Percentiles rank a stretch among this genome's conserved stretches.
Conservation (phyloP, 2,888 invertebrate species). For the Rhamphomyia laevipes region DNA sequence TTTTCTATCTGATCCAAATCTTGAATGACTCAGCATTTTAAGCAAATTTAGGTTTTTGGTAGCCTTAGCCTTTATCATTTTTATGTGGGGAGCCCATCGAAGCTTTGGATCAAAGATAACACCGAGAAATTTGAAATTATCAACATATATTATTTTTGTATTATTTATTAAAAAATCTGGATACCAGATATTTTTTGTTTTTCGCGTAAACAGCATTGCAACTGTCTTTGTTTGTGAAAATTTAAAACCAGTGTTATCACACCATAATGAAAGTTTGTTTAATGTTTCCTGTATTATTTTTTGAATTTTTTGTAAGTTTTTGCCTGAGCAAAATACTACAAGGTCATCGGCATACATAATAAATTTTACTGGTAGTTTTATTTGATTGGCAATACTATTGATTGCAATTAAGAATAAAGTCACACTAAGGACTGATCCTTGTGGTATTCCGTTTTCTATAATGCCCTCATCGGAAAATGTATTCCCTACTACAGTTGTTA, state of each 20-base stretch:
- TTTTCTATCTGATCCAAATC: not conserved
- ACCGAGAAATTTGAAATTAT: not conserved
- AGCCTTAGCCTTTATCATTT: not conserved
- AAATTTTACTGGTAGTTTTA: not conserved
- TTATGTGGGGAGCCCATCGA: not conserved
- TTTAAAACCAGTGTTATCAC: constrained; percentile 1
- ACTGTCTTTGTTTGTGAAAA: constrained; percentile 1
- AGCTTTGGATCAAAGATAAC: not conserved
- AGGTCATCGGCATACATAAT: constrained; percentile 3
- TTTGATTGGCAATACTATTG: not conserved
- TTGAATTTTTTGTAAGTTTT: not conserved
- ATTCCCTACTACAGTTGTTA: not conserved
- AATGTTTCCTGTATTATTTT: not conserved
- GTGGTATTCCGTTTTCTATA: constrained; percentile 2
- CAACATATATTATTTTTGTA: not conserved
- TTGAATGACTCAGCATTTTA: not conserved
- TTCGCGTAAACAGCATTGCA: constrained; percentile 2
- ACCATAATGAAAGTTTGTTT: not conserved
- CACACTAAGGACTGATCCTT: constrained; percentile 3
- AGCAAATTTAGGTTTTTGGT: not conserved
- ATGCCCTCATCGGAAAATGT: not conserved
- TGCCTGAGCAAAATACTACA: not conserved
- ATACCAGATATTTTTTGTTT: not conserved
- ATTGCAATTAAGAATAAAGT: constrained; percentile 1
- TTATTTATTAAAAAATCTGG: not conserved